A percentile compares a stretch with the other conserved stretches of the same genome.
phyloP scores from a whole-genome alignment of 2,113 vertebrate genomes.

The Megaceryle maxima region DNA sequence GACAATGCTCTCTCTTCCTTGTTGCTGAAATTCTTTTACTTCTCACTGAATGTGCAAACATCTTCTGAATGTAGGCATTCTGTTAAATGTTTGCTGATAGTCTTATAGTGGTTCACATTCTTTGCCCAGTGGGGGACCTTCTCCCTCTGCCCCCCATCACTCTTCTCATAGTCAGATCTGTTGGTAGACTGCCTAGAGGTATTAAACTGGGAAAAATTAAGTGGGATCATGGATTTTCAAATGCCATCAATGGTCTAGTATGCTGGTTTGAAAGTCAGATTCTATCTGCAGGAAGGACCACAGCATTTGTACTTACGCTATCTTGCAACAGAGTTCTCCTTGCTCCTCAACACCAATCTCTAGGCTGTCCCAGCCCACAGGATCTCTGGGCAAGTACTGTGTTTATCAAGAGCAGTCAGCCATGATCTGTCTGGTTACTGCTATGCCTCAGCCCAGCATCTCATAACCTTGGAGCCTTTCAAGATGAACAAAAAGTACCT shows the following conservation, averaged over 20 bases:
- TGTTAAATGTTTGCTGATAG: background rate
- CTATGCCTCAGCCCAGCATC: background rate
- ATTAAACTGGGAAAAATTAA: background rate
- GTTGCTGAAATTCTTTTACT: background rate
- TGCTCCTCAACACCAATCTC: background rate
- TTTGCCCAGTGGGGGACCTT: background rate
- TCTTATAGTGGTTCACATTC: background rate
- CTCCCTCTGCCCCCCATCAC: fast-evolving
- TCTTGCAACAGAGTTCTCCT: background rate
- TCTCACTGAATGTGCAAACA: background rate
- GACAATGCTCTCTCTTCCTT: background rate
- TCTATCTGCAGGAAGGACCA: background rate
- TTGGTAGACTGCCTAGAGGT: background rate
- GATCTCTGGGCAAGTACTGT: background rate
- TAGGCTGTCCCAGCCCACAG: background rate
- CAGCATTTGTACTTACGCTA: background rate
- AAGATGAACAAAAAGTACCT: background rate
- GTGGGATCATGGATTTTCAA: background rate
- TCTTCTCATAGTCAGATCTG: background rate
- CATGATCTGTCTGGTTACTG: background rate
- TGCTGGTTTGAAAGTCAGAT: background rate
- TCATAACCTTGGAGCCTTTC: background rate
- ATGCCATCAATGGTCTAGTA: background rate
- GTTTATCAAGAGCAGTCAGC: background rate
- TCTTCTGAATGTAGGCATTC: background rate